phyloP scores from a whole-genome alignment of 1,140 invertebrate species.

The Cardiocondyla obscurior region DNA sequence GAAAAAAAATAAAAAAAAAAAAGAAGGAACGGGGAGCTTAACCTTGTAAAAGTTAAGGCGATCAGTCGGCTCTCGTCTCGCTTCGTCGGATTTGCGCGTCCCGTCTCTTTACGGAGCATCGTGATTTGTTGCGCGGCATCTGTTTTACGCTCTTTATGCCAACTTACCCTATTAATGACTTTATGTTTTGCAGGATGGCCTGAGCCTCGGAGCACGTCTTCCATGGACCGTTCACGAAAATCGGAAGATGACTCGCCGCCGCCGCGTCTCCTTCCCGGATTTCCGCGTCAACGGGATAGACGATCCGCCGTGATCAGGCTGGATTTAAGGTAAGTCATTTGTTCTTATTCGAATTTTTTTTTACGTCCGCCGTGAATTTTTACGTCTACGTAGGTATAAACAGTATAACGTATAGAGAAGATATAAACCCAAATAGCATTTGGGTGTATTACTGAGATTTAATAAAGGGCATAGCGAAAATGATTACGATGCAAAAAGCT shows the following conservation, averaged over 20 bases:
- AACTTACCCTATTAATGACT: constrained; percentile 53
- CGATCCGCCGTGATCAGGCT: constrained; percentile 31
- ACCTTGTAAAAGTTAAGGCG: constrained; percentile 56
- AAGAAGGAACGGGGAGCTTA: constrained; percentile 39
- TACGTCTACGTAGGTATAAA: neutral
- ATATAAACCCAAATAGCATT: neutral
- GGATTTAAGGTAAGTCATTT: constrained; percentile 54
- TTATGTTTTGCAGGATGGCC: constrained; percentile 58
- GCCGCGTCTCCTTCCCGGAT: constrained; percentile 19
- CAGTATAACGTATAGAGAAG: neutral
- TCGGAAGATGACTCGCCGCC: constrained; percentile 51
- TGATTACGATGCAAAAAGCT: neutral
- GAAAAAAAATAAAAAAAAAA: constrained; percentile 2
- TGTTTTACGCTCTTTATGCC: constrained; percentile 58
- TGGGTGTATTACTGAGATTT: neutral
- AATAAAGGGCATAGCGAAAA: neutral
- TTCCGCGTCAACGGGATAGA: neutral
- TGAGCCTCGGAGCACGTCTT: constrained; percentile 67
- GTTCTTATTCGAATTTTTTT: neutral
- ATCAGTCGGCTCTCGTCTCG: constrained; percentile 51
- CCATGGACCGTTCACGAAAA: constrained; percentile 69
- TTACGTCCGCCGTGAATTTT: neutral
- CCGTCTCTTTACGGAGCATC: neutral
- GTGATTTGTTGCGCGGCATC: constrained; percentile 57
- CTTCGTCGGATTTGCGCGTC: neutral